Percentiles rank a stretch among this genome's conserved stretches.
phyloP scores from a whole-genome alignment of 2,113 vertebrate genomes.

The Dinomys branickii region DNA sequence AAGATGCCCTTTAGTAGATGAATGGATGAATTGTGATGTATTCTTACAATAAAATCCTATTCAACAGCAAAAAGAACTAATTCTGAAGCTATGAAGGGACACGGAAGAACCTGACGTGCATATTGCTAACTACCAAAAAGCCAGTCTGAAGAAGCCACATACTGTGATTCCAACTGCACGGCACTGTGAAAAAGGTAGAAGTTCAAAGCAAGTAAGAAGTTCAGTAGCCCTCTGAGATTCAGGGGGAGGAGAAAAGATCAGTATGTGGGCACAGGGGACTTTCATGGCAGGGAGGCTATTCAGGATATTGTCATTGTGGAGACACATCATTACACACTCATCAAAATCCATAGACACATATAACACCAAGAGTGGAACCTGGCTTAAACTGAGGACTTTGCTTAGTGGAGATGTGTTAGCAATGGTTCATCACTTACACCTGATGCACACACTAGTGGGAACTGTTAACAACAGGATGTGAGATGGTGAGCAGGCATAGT shows the following conservation, averaged over 20 bases:
- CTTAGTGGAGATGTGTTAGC: background rate
- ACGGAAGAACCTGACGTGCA: background rate
- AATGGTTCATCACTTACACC: background rate
- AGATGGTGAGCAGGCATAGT: fast-evolving
- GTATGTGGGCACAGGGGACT: background rate
- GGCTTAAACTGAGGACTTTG: background rate
- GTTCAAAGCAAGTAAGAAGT: background rate
- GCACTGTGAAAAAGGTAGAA: background rate
- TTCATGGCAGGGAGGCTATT: background rate
- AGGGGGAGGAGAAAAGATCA: background rate
- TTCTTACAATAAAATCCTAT: background rate
- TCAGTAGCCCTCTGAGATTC: background rate
- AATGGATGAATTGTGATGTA: background rate
- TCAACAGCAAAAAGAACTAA: slow-evolving; percentile 9
- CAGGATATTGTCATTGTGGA: background rate
- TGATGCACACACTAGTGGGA: background rate
- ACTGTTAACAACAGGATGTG: background rate
- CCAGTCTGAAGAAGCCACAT: background rate
- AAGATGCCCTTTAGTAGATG: background rate
- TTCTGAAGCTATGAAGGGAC: background rate
- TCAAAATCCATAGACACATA: background rate
- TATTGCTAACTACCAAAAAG: background rate
- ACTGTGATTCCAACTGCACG: background rate
- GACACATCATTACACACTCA: background rate
- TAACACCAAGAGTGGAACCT: background rate